A percentile compares a stretch with the other conserved stretches of the same genome.
phyloP scores from a whole-genome alignment of 2,888 invertebrate genomes.

The Nephrotoma flavescens region DNA sequence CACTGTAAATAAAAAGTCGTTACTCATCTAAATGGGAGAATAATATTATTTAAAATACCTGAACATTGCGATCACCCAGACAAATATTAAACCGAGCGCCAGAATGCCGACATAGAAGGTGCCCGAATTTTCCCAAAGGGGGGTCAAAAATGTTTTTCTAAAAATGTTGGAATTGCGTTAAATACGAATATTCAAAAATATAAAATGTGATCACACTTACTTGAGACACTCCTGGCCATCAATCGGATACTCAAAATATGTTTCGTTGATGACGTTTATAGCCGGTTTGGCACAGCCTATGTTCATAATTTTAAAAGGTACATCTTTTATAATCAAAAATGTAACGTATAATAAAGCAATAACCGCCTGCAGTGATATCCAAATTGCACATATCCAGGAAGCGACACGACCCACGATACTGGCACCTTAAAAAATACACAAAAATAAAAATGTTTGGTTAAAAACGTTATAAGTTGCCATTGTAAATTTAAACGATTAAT shows the following conservation, averaged over 20 bases:
- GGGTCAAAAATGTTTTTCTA: conserved; percentile 26
- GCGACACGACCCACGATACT: conserved; percentile 30
- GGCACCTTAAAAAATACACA: conserved; percentile 21
- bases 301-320: conserved; percentile 21
- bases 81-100: conserved; percentile 25
- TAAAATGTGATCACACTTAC: neutral
- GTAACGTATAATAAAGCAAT: conserved; percentile 29
- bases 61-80: conserved; percentile 30
- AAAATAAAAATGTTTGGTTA: neutral
- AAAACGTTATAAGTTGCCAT: neutral
- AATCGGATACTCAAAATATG: conserved; percentile 13
- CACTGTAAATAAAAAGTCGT: conserved; percentile 17
- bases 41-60: conserved; percentile 20
- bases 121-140: conserved; percentile 27
- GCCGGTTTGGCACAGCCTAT: conserved; percentile 15
- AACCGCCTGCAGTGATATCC: conserved; percentile 30
- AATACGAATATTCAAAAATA: neutral
- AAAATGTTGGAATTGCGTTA: neutral
- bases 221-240: conserved; percentile 29
- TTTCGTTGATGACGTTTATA: neutral
- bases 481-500: neutral
- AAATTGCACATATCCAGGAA: conserved; percentile 30
- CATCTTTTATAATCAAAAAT: conserved; percentile 25
- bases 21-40: neutral
- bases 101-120: conserved; percentile 28